phyloP scores from a whole-genome alignment of 2,113 vertebrate genomes.

The mouse (Mus musculus) region DNA sequence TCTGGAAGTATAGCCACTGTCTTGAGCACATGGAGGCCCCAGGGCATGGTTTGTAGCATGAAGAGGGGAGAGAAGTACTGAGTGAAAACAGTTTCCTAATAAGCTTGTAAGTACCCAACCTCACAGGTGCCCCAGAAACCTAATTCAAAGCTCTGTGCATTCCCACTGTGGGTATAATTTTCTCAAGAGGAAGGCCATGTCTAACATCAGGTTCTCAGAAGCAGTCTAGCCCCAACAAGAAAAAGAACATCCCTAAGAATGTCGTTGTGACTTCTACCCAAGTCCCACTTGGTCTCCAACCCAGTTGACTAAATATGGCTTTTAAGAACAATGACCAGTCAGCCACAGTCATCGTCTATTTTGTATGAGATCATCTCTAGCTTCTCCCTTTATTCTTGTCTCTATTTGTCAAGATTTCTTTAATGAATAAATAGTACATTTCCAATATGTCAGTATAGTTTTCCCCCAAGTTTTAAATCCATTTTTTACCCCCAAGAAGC shows the following conservation, averaged over 20 bases:
- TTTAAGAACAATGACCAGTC: neutral
- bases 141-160: neutral
- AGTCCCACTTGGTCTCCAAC: neutral
- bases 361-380: neutral
- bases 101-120: neutral
- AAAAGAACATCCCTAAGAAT: neutral
- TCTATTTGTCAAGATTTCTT: slow-evolving; percentile 34
- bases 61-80: neutral
- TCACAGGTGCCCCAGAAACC: neutral
- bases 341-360: neutral
- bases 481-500: slow-evolving; percentile 65
- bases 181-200: neutral
- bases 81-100: neutral
- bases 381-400: slow-evolving; percentile 1
- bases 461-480: slow-evolving; percentile 23
- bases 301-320: neutral
- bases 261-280: neutral
- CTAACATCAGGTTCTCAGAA: slow-evolving; percentile 1
- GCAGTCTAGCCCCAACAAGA: neutral
- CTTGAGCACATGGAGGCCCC: neutral
- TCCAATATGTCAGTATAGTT: neutral
- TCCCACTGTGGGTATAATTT: neutral
- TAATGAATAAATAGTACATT: neutral
- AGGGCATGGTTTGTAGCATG: neutral
- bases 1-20: neutral